A percentile compares a stretch with the other conserved stretches of the same genome.
Evolutionary conservation across 2,888 invertebrate genomes (phyloP).

Genomic region (Toxonevra muliebris): DNA sequence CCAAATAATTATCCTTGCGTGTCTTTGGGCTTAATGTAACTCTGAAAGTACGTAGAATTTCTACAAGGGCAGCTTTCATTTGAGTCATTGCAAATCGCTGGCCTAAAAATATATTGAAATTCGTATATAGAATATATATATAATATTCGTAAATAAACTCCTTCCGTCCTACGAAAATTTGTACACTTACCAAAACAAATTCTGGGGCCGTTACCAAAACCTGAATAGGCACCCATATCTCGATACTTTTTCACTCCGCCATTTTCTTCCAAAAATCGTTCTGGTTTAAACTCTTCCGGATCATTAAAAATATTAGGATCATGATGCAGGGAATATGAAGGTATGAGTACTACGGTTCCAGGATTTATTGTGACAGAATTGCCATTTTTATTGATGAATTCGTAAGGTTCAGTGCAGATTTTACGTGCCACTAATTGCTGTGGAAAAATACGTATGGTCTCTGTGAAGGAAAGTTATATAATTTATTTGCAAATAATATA

Average conservation of each 20-base stretch:
- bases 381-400: conserved; percentile 52
- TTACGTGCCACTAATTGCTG: conserved; percentile 46
- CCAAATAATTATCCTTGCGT: conserved; percentile 53
- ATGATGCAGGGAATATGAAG: conserved; percentile 48
- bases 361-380: conserved; percentile 45
- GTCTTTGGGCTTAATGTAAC: conserved; percentile 56
- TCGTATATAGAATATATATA: no score
- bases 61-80: conserved; percentile 57
- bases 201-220: conserved; percentile 40
- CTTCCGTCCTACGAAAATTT: not conserved
- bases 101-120: no score
- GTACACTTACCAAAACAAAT: conserved; percentile 37
- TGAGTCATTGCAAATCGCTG: conserved; percentile 61
- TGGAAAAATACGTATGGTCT: conserved; percentile 54
- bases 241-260: conserved; percentile 44
- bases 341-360: conserved; percentile 49
- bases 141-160: no score
- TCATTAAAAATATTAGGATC: conserved; percentile 54
- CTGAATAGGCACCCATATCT: conserved; percentile 34
- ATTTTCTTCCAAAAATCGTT: conserved; percentile 49
- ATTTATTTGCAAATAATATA: not conserved
- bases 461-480: conserved; percentile 38
- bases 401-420: conserved; percentile 52
- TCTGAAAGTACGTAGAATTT: conserved; percentile 57
- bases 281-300: conserved; percentile 49